Percentiles rank a stretch among this genome's conserved stretches.
Evolutionary conservation across 1,140 invertebrate species (phyloP).

Genomic region (Diachasmimorpha longicaudata): DNA sequence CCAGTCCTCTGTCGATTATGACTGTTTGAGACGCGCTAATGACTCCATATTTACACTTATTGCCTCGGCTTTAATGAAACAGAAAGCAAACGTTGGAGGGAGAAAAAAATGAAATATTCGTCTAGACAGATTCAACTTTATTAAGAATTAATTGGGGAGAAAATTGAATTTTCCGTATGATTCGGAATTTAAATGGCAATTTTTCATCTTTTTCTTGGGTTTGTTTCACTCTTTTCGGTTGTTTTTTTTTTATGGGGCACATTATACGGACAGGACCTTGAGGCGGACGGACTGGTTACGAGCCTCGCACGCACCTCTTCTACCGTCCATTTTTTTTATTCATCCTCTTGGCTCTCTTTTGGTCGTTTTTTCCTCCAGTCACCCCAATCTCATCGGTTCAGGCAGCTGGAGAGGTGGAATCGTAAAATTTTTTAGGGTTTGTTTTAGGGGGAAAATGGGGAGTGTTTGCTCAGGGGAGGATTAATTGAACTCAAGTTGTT

Average conservation of each 20-base stretch:
- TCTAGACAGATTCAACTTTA: not conserved
- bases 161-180: not conserved
- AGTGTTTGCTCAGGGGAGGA: not conserved
- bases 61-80: not conserved
- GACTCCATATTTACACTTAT: constrained; percentile 1
- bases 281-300: constrained; percentile 6
- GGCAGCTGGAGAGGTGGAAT: not conserved
- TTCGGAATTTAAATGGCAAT: not conserved
- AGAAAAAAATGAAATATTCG: not conserved
- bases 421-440: not conserved
- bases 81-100: not conserved
- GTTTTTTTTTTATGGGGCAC: not conserved
- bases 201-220: not conserved
- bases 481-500: not conserved
- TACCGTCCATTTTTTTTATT: constrained; percentile 1
- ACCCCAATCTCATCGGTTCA: not conserved
- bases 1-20: not conserved
- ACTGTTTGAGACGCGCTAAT: not conserved
- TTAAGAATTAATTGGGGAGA: not conserved
- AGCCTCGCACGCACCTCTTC: not conserved
- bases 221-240: not conserved
- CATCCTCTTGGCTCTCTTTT: not conserved
- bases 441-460: not conserved
- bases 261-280: constrained; percentile 10
- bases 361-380: not conserved